Conservation (phyloP, 2,888 invertebrate genomes). For the Athrips mouffetella region DNA sequence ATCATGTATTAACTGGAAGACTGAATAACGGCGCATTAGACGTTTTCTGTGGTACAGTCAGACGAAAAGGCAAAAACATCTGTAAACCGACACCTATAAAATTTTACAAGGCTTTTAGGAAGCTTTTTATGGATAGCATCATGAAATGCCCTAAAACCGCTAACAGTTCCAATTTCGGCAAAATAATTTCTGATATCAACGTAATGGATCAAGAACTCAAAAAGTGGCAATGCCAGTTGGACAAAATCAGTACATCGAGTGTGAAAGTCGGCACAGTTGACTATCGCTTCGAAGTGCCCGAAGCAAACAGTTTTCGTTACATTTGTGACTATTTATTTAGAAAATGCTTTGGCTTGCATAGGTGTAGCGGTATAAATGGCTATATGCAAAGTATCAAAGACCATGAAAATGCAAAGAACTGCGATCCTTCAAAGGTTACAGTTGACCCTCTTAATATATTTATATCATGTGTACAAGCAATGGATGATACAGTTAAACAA, state of each 20-base stretch:
- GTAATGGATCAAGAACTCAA: background rate
- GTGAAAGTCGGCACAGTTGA: background rate
- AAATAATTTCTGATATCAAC: background rate
- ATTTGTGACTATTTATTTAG: background rate
- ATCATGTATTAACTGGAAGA: constrained; percentile 8
- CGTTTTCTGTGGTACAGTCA: constrained; percentile 3
- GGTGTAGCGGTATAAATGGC: background rate
- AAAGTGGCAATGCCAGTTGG: background rate
- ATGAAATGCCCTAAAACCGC: too few species aligned
- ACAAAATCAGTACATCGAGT: background rate
- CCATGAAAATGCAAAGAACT: background rate
- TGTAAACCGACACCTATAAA: too few species aligned
- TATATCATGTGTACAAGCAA: background rate
- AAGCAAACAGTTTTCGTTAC: background rate
- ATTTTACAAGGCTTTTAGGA: too few species aligned
- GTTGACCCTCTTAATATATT: background rate
- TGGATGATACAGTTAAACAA: background rate
- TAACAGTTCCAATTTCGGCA: too few species aligned
- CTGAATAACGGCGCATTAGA: constrained; percentile 10
- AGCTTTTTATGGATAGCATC: too few species aligned
- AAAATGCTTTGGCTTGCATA: background rate
- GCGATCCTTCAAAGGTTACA: background rate
- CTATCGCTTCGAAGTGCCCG: background rate
- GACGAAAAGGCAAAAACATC: background rate
- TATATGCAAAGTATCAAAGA: too few species aligned